Evolutionary conservation across 2,113 vertebrate species (phyloP).

Genomic region (Pongo abelii): DNA sequence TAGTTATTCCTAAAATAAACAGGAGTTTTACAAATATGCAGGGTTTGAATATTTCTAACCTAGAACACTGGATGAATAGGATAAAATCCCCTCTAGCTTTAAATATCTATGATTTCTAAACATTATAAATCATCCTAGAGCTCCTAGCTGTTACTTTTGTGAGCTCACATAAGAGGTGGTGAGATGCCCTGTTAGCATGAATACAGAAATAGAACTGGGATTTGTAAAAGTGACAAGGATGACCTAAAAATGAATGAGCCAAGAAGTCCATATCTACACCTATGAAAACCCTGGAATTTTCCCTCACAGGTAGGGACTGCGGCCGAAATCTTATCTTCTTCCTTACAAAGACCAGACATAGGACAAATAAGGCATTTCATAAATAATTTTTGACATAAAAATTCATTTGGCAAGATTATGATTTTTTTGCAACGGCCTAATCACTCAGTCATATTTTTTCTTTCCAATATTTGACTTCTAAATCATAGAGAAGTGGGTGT

Average conservation of each 20-base stretch:
- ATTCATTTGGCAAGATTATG: conserved; percentile 17
- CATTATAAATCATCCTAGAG: background rate
- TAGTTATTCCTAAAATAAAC: conserved; percentile 31
- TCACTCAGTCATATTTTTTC: conserved; percentile 22
- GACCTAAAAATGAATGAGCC: conserved; percentile 44
- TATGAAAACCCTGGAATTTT: background rate
- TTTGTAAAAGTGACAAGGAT: conserved; percentile 56
- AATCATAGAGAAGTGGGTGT: conserved; percentile 7
- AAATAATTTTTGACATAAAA: conserved; percentile 35
- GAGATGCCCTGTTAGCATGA: conserved; percentile 26
- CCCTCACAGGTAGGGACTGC: background rate
- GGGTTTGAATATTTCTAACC: conserved; percentile 1
- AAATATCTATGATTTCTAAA: background rate
- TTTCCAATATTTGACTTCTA: conserved; percentile 17
- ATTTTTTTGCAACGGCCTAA: background rate
- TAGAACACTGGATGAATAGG: background rate
- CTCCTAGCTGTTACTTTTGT: conserved; percentile 3
- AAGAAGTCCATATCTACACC: background rate
- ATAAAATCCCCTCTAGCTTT: background rate
- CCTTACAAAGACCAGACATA: background rate
- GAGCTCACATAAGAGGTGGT: background rate
- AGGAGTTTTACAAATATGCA: conserved; percentile 8
- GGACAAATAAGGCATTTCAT: conserved; percentile 22
- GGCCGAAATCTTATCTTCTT: background rate
- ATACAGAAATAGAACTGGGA: background rate